Conservation (phyloP, 53 echinoderm and acorn worm genomes). For the Antedon mediterranea region DNA sequence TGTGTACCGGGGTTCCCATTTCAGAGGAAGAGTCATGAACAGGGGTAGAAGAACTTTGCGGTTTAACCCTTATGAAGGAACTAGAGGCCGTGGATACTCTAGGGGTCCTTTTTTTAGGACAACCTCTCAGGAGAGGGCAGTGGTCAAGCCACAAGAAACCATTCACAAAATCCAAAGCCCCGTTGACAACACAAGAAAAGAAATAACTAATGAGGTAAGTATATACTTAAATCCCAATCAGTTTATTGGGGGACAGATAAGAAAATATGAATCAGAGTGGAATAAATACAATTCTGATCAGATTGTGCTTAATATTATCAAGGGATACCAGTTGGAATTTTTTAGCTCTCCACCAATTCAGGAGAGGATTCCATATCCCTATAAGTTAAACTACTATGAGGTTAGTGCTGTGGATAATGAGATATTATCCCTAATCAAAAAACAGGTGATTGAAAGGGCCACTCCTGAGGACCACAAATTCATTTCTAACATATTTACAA, state of each 20-base stretch:
- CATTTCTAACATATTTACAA: conserved; percentile 10
- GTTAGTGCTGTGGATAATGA: neutral
- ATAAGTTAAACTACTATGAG: neutral
- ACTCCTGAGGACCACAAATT: neutral
- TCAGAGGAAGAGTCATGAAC: too few relatives aligned
- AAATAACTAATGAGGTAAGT: neutral
- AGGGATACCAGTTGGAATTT: neutral
- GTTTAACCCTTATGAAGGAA: too few relatives aligned
- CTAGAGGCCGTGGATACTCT: too few relatives aligned
- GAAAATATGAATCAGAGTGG: neutral
- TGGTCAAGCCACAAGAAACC: too few relatives aligned
- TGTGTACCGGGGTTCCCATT: too few relatives aligned
- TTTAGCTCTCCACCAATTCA: neutral
- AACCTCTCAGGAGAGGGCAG: too few relatives aligned
- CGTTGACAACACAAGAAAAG: too few relatives aligned
- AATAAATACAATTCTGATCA: neutral
- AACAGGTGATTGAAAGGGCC: neutral
- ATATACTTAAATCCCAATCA: neutral
- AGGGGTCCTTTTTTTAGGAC: too few relatives aligned
- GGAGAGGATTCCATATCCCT: neutral
- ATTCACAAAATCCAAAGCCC: too few relatives aligned
- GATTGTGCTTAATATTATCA: neutral
- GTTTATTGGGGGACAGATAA: neutral
- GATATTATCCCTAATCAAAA: neutral
- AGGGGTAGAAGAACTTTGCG: too few relatives aligned